These are phyloP conservation scores for Lepidocolaptes lacrymiger DNA, from an alignment of 2,797 vertebrate species.

Conservation along the genomic window DNA sequence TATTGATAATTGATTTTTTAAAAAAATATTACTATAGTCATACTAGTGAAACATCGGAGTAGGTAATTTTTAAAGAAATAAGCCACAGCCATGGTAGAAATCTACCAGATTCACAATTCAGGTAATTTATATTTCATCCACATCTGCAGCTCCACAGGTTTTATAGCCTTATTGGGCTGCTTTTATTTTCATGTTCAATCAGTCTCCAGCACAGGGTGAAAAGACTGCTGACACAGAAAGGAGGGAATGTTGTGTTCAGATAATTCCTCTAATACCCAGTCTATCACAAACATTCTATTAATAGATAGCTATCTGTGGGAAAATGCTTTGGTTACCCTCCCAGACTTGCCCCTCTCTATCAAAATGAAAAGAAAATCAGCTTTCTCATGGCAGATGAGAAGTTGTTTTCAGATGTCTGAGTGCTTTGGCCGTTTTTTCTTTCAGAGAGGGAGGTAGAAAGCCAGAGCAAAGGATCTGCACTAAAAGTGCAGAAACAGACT, in stretches of 20 bases:
- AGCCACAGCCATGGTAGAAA: background rate
- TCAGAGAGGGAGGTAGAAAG: background rate
- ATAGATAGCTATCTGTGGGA: background rate
- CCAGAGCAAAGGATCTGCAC: background rate
- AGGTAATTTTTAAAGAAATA: conserved; percentile 48
- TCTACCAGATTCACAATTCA: conserved; percentile 14
- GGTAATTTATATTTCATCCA: background rate
- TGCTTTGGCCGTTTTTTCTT: background rate
- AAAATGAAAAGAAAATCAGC: conserved; percentile 22
- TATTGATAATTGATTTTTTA: background rate
- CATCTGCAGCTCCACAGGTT: conserved; percentile 15
- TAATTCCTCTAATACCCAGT: background rate
- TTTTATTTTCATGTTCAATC: conserved; percentile 62
- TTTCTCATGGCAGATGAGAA: background rate
- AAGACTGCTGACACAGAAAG: conserved; percentile 43
- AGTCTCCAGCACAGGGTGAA: conserved; percentile 43
- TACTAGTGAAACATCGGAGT: background rate
- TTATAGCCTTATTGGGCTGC: conserved; percentile 1
- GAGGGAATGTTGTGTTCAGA: conserved; percentile 4
- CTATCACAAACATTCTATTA: conserved; percentile 2
- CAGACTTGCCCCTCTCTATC: background rate
- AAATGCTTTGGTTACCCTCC: background rate
- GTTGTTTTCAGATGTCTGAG: background rate
- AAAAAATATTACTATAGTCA: background rate
- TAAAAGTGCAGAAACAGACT: background rate